Evolutionary conservation across 2,888 invertebrate species (phyloP), one percentile per base, ranked within the genome.

Genomic region (Tryphoninae sp.): DNA sequence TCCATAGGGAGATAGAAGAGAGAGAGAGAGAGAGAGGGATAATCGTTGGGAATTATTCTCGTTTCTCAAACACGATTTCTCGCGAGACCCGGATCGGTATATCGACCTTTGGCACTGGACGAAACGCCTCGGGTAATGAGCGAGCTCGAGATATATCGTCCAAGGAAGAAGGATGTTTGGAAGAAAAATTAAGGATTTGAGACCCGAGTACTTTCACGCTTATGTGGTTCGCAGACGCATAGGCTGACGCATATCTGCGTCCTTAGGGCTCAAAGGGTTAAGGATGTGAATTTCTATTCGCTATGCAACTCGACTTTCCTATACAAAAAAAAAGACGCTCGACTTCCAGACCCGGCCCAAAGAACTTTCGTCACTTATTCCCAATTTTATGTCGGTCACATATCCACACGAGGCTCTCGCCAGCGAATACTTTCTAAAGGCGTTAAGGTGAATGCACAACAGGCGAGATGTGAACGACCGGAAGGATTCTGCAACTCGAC

Each of bases 341-440:
- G 62, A n/a, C 3, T 11, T 3, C n/a, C 23, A 51, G 16, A 51
- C 26, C 55, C 69, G 69, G 69, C 69, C 13, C 19, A 62, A 72
- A 62, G n/a, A 62, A 62, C 51, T 73, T 71, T 62, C 73, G 62
- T 62, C 33, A 73, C 62, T 45, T 49, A 71, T 49, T n/a, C 71
- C 71, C 19, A 71, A 75, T 75, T 78, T 75, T 71, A 71, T 75
- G 81, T 77, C 78, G 68, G 78, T 78, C 77, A 81, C 80, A 81
- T 73, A 81, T 77, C 16, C 55, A 55, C 55, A 55, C 55, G 65
- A 64, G 80, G 74, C 82, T 81, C 80, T 79, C 77, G 69, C 77
- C 69, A 75, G 61, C 33, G 75, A 55, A 65, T 82, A 89, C 90
- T 91, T 91, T 91, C 90, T 90, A 91, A 90, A 90, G 86, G 81